These are phyloP conservation scores for Onychomys arenicola DNA, from an alignment of 2,797 vertebrate species.

Conservation along the genomic window DNA sequence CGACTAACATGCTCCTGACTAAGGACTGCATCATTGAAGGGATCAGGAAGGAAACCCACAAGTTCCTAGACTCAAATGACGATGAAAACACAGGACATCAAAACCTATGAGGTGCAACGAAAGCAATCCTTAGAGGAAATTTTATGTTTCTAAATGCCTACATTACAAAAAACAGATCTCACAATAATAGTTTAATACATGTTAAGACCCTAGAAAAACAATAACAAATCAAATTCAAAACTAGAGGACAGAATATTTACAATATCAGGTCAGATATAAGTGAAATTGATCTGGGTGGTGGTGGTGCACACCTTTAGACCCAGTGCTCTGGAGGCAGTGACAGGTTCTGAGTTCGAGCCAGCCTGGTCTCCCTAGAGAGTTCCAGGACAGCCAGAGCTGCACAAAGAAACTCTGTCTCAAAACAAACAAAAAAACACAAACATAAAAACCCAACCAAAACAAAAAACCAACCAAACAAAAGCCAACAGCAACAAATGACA, in stretches of 20 bases:
- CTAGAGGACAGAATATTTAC: neutral
- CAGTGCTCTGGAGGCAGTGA: no score
- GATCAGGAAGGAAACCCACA: neutral
- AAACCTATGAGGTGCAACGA: neutral
- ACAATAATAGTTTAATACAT: neutral
- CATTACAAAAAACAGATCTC: neutral
- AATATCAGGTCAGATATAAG: neutral
- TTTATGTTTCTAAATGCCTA: neutral
- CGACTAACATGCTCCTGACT: neutral
- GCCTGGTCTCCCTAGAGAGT: neutral
- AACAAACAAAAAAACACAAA: neutral
- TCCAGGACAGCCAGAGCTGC: neutral
- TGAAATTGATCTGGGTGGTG: neutral
- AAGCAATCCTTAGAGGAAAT: neutral
- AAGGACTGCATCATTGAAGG: neutral
- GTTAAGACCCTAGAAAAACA: neutral
- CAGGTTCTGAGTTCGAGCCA: neutral
- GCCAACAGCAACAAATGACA: neutral
- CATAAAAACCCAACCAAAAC: no score
- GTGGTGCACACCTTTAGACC: neutral
- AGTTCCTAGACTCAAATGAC: neutral
- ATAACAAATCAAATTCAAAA: neutral
- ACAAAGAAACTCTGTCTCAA: neutral
- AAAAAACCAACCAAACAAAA: neutral
- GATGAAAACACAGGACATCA: neutral